Percentiles rank a stretch among this genome's conserved stretches.
Evolutionary conservation across 2,797 vertebrate species (phyloP).

Genomic region (Sebastes jordani): DNA sequence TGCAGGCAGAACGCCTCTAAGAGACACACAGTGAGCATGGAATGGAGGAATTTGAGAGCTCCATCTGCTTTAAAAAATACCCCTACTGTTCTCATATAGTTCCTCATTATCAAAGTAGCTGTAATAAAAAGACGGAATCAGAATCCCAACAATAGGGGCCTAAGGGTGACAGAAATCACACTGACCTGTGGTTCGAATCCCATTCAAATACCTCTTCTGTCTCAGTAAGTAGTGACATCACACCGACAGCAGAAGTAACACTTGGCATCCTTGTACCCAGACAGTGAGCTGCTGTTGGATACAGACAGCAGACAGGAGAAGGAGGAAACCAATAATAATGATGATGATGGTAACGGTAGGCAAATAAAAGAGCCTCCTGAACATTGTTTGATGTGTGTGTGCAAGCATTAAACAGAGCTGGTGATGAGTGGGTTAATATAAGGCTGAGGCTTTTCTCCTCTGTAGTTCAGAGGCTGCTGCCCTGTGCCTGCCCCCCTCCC

Average conservation of each 20-base stretch:
- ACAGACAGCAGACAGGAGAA: constrained; percentile 27
- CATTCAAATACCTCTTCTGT: neutral
- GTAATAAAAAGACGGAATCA: neutral
- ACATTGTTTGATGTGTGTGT: constrained; percentile 48
- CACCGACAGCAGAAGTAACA: neutral
- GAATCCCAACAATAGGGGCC: neutral
- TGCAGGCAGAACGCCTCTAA: neutral
- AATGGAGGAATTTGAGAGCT: neutral
- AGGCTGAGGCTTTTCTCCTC: constrained; percentile 46
- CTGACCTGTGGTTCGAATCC: neutral
- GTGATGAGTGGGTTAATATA: constrained; percentile 71
- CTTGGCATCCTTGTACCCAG: neutral
- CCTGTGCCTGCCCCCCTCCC: too few species aligned
- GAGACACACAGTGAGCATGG: neutral
- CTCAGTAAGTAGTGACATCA: neutral
- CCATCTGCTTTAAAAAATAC: neutral
- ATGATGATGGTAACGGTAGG: constrained; percentile 11
- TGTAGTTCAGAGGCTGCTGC: constrained; percentile 26
- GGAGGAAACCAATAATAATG: constrained; percentile 26
- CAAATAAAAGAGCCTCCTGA: constrained; percentile 47
- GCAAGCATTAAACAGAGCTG: constrained; percentile 57
- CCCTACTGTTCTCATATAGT: neutral
- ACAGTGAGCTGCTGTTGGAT: constrained; percentile 1
- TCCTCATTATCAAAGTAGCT: neutral
- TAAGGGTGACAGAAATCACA: neutral